Percentiles rank a stretch among this genome's conserved stretches.
These are phyloP conservation scores for Reinhardtius hippoglossoides DNA, from an alignment of 2,113 vertebrate species.

Conservation along the genomic window DNA sequence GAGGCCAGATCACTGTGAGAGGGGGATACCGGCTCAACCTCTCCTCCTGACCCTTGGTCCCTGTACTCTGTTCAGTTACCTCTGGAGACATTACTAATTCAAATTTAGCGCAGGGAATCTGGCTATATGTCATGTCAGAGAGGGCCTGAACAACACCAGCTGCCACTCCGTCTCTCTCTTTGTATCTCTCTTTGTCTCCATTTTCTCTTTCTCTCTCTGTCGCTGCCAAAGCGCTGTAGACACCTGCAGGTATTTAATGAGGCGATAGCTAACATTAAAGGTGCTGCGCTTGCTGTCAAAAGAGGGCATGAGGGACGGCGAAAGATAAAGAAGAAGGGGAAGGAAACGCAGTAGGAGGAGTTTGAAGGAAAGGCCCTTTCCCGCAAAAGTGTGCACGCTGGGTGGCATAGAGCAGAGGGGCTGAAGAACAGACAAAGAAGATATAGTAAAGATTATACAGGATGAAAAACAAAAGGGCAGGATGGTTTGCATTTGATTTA, in stretches of 20 bases:
- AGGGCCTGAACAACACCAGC: slow-evolving; percentile 49
- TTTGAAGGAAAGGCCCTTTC: slow-evolving; percentile 13
- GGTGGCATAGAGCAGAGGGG: slow-evolving; percentile 11
- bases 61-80: slow-evolving; percentile 29
- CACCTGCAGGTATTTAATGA: slow-evolving; percentile 80
- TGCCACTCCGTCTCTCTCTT: slow-evolving; percentile 7
- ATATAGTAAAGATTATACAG: slow-evolving; percentile 14
- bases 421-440: slow-evolving; percentile 6
- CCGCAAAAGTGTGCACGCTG: slow-evolving; percentile 10
- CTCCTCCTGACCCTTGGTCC: slow-evolving; percentile 56
- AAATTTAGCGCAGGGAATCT: slow-evolving; percentile 54
- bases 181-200: slow-evolving; percentile 9
- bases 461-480: slow-evolving; percentile 13
- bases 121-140: slow-evolving; percentile 63
- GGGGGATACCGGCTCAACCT: slow-evolving; percentile 31
- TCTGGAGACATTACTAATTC: slow-evolving; percentile 68
- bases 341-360: slow-evolving; percentile 4
- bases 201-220: slow-evolving; percentile 1
- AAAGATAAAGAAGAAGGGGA: slow-evolving; percentile 27
- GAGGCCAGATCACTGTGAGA: slow-evolving; percentile 46
- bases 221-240: slow-evolving; percentile 48
- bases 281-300: slow-evolving; percentile 69
- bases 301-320: slow-evolving; percentile 49
- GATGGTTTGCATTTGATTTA: slow-evolving; percentile 4
- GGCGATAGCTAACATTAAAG: slow-evolving; percentile 78